phyloP scores from a whole-genome alignment of 2,797 vertebrate genomes.

The Avahi laniger region DNA sequence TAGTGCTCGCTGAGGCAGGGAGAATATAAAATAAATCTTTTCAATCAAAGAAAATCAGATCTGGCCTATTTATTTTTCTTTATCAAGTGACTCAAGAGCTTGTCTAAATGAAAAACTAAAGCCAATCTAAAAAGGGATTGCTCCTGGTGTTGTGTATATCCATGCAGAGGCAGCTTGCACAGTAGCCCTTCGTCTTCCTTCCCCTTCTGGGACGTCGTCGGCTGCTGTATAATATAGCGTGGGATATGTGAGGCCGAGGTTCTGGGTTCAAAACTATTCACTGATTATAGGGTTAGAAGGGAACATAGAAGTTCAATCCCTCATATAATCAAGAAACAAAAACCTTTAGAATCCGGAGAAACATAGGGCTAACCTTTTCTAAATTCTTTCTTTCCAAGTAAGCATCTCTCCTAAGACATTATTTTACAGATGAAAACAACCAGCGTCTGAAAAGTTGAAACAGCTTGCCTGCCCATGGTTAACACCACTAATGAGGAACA shows the following conservation, averaged over 20 bases:
- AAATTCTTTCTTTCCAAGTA: conserved; percentile 21
- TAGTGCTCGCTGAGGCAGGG: conserved; percentile 14
- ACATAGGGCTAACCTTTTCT: neutral
- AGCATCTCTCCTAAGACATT: neutral
- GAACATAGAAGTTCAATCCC: neutral
- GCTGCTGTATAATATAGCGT: neutral
- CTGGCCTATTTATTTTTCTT: conserved; percentile 54
- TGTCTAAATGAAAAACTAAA: conserved; percentile 45
- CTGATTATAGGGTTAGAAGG: neutral
- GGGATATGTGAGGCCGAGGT: neutral
- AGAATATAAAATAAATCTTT: conserved; percentile 54
- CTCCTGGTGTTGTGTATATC: neutral
- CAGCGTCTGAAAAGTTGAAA: neutral
- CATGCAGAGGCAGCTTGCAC: neutral
- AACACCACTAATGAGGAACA: neutral
- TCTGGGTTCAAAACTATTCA: conserved; percentile 12
- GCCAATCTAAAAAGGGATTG: neutral
- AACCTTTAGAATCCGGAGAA: neutral
- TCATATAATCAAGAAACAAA: conserved; percentile 9
- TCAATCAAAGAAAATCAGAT: conserved; percentile 70
- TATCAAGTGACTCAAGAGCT: conserved; percentile 61
- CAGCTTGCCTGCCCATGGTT: neutral
- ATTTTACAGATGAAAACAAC: neutral
- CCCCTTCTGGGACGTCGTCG: neutral
- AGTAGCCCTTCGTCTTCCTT: neutral